A percentile compares a stretch with the other conserved stretches of the same genome.
phyloP scores from a whole-genome alignment of 2,888 invertebrate species.

The Danaus chrysippus region DNA sequence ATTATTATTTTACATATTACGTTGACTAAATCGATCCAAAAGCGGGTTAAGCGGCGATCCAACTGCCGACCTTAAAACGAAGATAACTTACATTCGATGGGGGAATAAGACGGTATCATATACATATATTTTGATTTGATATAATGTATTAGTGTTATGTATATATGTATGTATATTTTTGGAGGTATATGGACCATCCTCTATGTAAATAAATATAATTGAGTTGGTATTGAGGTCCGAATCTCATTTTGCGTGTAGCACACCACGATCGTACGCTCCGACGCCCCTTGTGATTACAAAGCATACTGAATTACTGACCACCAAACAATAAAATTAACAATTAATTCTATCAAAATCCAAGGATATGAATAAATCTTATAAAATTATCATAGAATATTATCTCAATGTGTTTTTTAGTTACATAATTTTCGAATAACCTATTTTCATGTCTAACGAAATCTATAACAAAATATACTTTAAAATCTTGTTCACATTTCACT shows the following conservation, averaged over 20 bases:
- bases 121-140: too few species aligned
- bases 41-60: neutral
- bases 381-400: neutral
- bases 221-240: conserved; percentile 22
- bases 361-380: conserved; percentile 6
- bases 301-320: conserved; percentile 65
- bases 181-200: neutral
- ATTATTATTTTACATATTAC: neutral
- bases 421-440: too few species aligned
- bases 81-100: neutral
- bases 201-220: neutral
- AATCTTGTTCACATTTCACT: conserved; percentile 29
- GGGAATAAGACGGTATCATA: too few species aligned
- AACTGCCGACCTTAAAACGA: neutral
- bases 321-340: conserved; percentile 57
- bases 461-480: conserved; percentile 25
- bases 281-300: conserved; percentile 63
- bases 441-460: conserved; percentile 10
- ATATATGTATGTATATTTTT: neutral
- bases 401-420: too few species aligned
- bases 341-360: conserved; percentile 19
- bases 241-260: conserved; percentile 53
- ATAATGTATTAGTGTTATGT: too few species aligned
- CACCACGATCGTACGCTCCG: conserved; percentile 54
- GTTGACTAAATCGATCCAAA: neutral